These are phyloP conservation scores for Dynastes tityus DNA, from an alignment of 2,888 invertebrate species.

Conservation along the genomic window DNA sequence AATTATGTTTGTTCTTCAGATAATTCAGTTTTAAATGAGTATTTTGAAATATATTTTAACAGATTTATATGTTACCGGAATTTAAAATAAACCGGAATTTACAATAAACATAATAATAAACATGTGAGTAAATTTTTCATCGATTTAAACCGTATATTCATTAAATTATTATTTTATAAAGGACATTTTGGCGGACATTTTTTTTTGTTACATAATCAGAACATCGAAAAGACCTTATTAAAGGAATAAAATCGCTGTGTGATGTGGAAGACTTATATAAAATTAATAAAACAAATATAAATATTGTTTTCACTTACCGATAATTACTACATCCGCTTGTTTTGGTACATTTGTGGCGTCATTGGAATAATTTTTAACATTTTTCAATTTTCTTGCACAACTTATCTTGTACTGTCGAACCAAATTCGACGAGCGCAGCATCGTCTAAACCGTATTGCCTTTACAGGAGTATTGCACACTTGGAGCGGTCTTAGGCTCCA, in stretches of 20 bases:
- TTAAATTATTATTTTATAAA: not conserved
- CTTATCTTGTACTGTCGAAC: conserved; percentile 49
- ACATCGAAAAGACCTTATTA: conserved; percentile 1
- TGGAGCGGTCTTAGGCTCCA: conserved; percentile 41
- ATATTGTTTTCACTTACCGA: conserved; percentile 73
- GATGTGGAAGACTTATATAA: not conserved
- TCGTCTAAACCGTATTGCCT: conserved; percentile 35
- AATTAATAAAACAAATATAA: not conserved
- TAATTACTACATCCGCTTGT: conserved; percentile 84
- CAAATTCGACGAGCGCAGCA: conserved; percentile 55
- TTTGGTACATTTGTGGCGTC: conserved; percentile 65
- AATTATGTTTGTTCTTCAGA: too few relatives aligned
- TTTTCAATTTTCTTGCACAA: conserved; percentile 28
- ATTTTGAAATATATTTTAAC: too few relatives aligned
- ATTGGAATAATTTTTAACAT: conserved; percentile 50
- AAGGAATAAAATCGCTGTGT: not conserved
- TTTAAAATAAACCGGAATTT: too few relatives aligned
- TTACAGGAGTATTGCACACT: conserved; percentile 48
- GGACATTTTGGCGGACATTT: conserved; percentile 9
- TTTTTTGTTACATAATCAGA: conserved; percentile 44
- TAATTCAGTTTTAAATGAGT: too few relatives aligned
- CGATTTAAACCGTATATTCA: too few relatives aligned
- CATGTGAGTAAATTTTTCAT: too few relatives aligned
- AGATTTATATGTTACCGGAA: not conserved
- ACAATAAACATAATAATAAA: too few relatives aligned